Conservation (phyloP, 2,113 vertebrate genomes). For the Pygoscelis adeliae region DNA sequence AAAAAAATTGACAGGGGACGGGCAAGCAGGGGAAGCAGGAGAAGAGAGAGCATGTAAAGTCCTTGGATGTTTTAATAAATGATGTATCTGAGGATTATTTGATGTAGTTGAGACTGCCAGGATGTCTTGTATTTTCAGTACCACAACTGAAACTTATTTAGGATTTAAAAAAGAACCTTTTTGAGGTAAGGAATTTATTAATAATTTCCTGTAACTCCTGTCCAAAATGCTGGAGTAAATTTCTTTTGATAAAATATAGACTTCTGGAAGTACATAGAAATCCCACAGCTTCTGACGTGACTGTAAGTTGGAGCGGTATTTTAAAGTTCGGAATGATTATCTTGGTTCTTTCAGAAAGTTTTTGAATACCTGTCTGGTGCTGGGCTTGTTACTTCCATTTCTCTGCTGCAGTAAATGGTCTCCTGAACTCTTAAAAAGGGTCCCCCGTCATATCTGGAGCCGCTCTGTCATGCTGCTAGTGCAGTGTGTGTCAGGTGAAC, state of each 20-base stretch:
- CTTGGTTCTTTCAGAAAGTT: not conserved
- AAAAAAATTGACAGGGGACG: not conserved
- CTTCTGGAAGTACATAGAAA: not conserved
- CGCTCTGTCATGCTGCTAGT: not conserved
- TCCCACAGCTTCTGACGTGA: not conserved
- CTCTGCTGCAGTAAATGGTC: not conserved
- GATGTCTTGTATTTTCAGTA: slow-evolving; percentile 49
- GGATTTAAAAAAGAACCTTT: slow-evolving; percentile 26
- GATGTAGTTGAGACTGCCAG: slow-evolving; percentile 48
- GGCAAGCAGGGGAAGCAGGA: not conserved
- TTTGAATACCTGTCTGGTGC: not conserved
- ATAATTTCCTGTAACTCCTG: slow-evolving; percentile 47
- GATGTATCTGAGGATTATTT: slow-evolving; percentile 65
- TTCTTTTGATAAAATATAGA: slow-evolving; percentile 43
- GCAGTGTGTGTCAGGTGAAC: not conserved
- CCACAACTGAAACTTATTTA: slow-evolving; percentile 53
- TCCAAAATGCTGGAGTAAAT: slow-evolving; percentile 36
- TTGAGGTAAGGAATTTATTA: slow-evolving; percentile 54
- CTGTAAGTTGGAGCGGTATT: not conserved
- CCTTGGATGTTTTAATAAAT: slow-evolving; percentile 68
- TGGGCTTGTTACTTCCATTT: not conserved
- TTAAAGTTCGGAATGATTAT: not conserved
- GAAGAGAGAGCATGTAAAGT: slow-evolving; percentile 13
- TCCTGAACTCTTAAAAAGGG: not conserved
- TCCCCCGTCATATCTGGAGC: not conserved